Evolutionary conservation across 2,797 vertebrate genomes (phyloP).

Genomic region (Selene dorsalis): DNA sequence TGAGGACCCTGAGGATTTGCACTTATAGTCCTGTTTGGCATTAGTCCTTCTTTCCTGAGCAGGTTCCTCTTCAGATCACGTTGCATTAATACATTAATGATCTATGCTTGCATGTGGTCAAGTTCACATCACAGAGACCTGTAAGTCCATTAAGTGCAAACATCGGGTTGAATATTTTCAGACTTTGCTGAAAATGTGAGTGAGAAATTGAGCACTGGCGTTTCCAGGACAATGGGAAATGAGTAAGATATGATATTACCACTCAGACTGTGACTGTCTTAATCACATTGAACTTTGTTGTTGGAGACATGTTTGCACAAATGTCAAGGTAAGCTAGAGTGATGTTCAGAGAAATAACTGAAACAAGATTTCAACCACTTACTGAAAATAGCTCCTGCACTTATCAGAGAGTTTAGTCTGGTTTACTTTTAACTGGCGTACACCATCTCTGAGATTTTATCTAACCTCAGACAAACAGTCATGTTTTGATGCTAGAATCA

Average conservation of each 20-base stretch:
- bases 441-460: neutral
- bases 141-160: no score
- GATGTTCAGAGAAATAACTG: neutral
- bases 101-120: no score
- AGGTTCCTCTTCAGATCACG: no score
- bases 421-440: neutral
- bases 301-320: neutral
- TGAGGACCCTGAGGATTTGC: no score
- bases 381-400: neutral
- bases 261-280: neutral
- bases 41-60: no score
- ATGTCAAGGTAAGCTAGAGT: neutral
- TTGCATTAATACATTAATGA: no score
- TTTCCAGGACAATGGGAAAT: neutral
- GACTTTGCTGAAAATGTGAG: no score
- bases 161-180: no score
- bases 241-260: neutral
- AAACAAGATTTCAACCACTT: neutral
- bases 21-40: no score
- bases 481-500: neutral
- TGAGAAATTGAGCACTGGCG: neutral
- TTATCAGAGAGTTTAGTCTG: neutral
- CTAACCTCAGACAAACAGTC: neutral
- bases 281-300: neutral
- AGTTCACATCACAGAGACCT: no score